These are phyloP conservation scores for Huso huso DNA, from an alignment of 2,797 vertebrate species.

Conservation along the genomic window DNA sequence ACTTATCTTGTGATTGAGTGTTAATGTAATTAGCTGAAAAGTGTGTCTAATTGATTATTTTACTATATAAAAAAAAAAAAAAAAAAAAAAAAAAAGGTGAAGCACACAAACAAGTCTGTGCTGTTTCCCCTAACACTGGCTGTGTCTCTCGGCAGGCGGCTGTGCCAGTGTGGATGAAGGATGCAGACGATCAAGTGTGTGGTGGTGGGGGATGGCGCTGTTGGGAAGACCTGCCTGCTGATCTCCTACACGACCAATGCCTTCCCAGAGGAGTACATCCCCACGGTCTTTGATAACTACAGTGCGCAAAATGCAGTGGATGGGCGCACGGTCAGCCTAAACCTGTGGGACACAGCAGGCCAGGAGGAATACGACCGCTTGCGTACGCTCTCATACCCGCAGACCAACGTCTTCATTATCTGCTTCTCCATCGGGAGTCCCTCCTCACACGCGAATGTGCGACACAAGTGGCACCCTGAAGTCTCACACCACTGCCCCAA, in stretches of 20 bases:
- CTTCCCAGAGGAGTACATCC: slow-evolving; percentile 89
- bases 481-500: slow-evolving; percentile 88
- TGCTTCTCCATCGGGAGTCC: slow-evolving; percentile 89
- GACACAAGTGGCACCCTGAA: slow-evolving; percentile 91
- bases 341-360: slow-evolving; percentile 89
- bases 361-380: slow-evolving; percentile 90
- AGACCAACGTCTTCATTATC: slow-evolving; percentile 89
- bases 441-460: slow-evolving; percentile 83
- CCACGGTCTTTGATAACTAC: slow-evolving; percentile 92
- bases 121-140: slow-evolving; percentile 24
- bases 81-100: no score
- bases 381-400: slow-evolving; percentile 81
- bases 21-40: no score
- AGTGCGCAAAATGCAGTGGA: slow-evolving; percentile 90
- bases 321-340: slow-evolving; percentile 81
- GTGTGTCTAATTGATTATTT: no score
- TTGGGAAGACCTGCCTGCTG: slow-evolving; percentile 89
- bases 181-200: slow-evolving; percentile 97
- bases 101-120: background rate
- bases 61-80: no score
- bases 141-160: slow-evolving; percentile 49
- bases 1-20: no score
- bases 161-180: slow-evolving; percentile 65
- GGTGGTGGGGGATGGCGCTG: slow-evolving; percentile 85
- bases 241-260: slow-evolving; percentile 92